These are phyloP conservation scores for Nettapus auritus DNA, from an alignment of 2,113 vertebrate genomes.

Conservation along the genomic window DNA sequence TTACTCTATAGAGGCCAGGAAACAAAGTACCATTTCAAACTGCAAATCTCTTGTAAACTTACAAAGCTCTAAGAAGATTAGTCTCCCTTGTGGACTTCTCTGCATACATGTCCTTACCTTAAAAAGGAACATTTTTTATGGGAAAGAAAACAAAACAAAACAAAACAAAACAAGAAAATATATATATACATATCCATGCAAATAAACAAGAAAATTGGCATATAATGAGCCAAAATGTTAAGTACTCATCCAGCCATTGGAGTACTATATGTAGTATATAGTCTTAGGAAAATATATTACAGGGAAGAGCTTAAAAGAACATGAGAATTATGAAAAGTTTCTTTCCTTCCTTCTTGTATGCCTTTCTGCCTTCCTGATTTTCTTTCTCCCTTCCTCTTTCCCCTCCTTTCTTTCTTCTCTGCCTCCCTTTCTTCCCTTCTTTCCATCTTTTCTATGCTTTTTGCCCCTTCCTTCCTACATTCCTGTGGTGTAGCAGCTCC, in stretches of 20 bases:
- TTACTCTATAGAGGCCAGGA: background rate
- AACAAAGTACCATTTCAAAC: slow-evolving; percentile 52
- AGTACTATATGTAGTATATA: background rate
- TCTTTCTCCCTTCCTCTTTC: background rate
- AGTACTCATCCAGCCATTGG: background rate
- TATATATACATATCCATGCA: background rate
- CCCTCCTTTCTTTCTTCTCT: background rate
- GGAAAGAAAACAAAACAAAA: no score
- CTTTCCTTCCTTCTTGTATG: background rate
- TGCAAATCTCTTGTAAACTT: slow-evolving; percentile 48
- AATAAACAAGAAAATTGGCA: background rate
- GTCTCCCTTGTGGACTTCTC: background rate
- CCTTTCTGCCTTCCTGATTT: background rate
- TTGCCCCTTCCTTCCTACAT: background rate
- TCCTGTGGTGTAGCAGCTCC: background rate
- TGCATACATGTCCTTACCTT: background rate
- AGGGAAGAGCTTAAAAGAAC: background rate
- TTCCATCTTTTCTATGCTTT: background rate
- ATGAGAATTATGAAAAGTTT: background rate
- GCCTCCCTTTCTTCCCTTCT: background rate
- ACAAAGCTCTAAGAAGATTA: slow-evolving; percentile 55
- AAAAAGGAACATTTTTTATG: background rate
- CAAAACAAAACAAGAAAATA: no score
- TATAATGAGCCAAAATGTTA: background rate
- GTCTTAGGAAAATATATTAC: background rate